Evolutionary conservation across 2,797 vertebrate species (phyloP), one percentile per base, ranked within the genome.

Genomic region (Macropodus opercularis): DNA sequence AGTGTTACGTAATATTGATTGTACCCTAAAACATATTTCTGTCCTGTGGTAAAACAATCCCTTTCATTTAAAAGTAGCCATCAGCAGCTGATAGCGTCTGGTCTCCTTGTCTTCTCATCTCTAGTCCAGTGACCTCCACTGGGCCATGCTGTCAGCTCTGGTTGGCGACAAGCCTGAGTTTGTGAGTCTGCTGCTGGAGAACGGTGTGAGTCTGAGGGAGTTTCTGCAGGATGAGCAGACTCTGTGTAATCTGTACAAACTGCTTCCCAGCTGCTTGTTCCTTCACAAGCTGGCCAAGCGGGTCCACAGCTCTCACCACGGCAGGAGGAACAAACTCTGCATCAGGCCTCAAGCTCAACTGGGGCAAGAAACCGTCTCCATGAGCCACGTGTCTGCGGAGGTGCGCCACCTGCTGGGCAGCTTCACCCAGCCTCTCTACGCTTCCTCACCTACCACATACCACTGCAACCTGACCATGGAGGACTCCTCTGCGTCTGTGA

Each of bases 141-240:
- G 91, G 0, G 88, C 94, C 81, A 96, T 98, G 96, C 87, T 90
- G 12, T 95, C 94, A 0, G 96, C 98, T 11, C 91, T 99, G 70
- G 89, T 95, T 34, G 90, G 94, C 67, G 92, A 96, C 89, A 97
- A 96, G 78, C 93, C 95, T 0, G 87, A 94, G 69, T 98, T 99
- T 69, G 95, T 98, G 75, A 93, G 88, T 69, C 93, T 99, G 23
- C 93, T 99, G 75, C 88, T 98, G 85, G 97, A 98, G 81, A 94
- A 96, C 3, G 97, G 96, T 0, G 93, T 98, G 71, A 90, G 36
- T 36, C 85, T 99, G 61, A 83, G 90, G 63, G 93, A 96, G 12
- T 94, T 97, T 48, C 93, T 94, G 72, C 86, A 91, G 11, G 76
- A 88, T 13, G 91, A 95, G 44, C 84, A 88, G 0, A 90, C 93